Percentiles rank a stretch among this genome's conserved stretches.
Evolutionary conservation across 2,888 invertebrate species (phyloP).

Genomic region (Acrocyrtus sp.): DNA sequence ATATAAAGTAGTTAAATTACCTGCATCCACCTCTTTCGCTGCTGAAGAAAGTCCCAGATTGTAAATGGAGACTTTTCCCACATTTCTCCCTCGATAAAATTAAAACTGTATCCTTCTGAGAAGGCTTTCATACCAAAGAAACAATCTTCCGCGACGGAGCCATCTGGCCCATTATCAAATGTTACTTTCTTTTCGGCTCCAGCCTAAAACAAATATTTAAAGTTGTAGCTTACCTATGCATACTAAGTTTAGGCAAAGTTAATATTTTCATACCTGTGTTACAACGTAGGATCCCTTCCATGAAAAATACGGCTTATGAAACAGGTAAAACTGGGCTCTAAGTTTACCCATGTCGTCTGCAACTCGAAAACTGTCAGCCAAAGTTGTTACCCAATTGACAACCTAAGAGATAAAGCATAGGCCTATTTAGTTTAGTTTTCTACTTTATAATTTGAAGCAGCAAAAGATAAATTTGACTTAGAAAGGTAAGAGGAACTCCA

Average conservation of each 20-base stretch:
- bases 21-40: conserved; percentile 92
- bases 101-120: conserved; percentile 89
- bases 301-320: conserved; percentile 94
- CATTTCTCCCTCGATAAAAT: conserved; percentile 98
- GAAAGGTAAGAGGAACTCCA: conserved; percentile 78
- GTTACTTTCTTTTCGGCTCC: conserved; percentile 91
- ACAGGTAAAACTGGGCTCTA: conserved; percentile 88
- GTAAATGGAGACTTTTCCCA: conserved; percentile 98
- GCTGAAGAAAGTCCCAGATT: conserved; percentile 93
- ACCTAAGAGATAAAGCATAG: conserved; percentile 67
- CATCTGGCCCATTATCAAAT: conserved; percentile 96
- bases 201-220: conserved; percentile 72
- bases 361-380: conserved; percentile 95
- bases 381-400: conserved; percentile 95
- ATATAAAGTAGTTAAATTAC: conserved; percentile 64
- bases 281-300: conserved; percentile 99
- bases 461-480: too few relatives aligned
- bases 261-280: conserved; percentile 90
- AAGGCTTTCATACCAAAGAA: conserved; percentile 97
- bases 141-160: conserved; percentile 98
- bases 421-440: too few relatives aligned
- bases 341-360: conserved; percentile 98
- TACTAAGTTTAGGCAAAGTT: too few relatives aligned
- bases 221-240: neutral
- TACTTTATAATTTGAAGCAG: too few relatives aligned